Base-by-base conservation (phyloP, 2,113 vertebrate genomes). In the Pterophyllum scalare region DNA sequence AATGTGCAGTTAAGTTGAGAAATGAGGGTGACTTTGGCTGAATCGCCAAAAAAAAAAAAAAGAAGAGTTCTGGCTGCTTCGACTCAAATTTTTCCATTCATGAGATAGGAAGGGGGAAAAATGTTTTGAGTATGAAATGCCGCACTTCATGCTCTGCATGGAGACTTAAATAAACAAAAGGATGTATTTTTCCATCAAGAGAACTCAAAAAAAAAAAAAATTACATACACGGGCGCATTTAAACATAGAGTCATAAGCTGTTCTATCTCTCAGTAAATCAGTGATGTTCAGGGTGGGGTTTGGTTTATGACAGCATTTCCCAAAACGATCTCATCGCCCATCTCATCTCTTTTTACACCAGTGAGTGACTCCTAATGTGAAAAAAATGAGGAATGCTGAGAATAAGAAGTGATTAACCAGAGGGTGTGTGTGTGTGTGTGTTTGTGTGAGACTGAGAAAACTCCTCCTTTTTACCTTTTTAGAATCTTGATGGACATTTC, bases 331-430 rank as follows among this genome's bases (percentile, higher is more conserved):
- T 57, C 80, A 40, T 49, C 79, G 74, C 26, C 49, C 79, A 26
- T 83, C 19, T 33, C 86, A 72, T 82, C 52, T 62, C 60, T 19
- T 64, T 84, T 86, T 10, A 28, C 11, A 46, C 75, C 52, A 77
- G 35, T 86, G 80, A 85, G 65, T 83, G 57, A 89, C 61, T 38
- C 56, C n/a, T 60, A 33, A 60, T 81, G 72, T 58, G 59, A 83
- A 33, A 82, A 61, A 24, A 17, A 8, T 80, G 3, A 80, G 86
- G 77, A 93, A 91, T 89, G 87, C 60, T 33, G 14, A 78, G 78
- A 87, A 67, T 83, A 54, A 83, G 60, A 77, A 85, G 90, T 92
- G 40, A 92, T 91, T 87, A 85, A 89, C 78, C 15, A 5, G 2
- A 54, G n/a, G 24, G 19, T 61, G 33, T 46, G 12, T 46, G 43